Conservation (phyloP, 2,113 vertebrate genomes). For the Pseudorhombus dupliciocellatus region DNA sequence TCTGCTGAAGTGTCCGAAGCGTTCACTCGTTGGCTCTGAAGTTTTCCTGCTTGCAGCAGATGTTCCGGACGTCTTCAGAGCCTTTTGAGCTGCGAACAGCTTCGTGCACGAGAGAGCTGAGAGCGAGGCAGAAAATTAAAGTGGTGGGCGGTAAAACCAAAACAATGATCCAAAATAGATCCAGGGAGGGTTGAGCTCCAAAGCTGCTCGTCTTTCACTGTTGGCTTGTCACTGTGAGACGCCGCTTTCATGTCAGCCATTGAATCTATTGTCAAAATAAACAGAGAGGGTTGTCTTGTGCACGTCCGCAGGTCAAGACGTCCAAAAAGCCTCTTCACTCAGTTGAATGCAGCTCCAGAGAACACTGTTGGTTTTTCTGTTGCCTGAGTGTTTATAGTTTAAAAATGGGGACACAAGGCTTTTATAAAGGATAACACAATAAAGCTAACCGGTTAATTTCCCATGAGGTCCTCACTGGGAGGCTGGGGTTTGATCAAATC, state of each 20-base stretch:
- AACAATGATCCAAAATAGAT: not conserved
- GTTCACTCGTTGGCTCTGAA: not conserved
- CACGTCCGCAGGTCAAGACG: not conserved
- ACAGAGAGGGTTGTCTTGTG: not conserved
- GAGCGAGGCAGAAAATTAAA: not conserved
- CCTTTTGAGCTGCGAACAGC: too few relatives aligned
- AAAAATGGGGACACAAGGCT: conserved; percentile 20
- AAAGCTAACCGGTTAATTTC: conserved; percentile 20
- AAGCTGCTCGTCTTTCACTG: not conserved
- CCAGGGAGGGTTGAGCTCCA: not conserved
- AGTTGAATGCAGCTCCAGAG: not conserved
- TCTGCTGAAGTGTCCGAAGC: not conserved
- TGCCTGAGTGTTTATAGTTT: not conserved
- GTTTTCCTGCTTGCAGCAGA: not conserved
- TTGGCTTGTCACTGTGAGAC: not conserved
- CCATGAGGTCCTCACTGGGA: conserved; percentile 23
- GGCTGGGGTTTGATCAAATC: conserved; percentile 35
- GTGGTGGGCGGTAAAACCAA: not conserved
- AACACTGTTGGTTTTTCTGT: conserved; percentile 4
- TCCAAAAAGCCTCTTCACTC: not conserved
- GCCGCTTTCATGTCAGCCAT: not conserved
- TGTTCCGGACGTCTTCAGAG: too few relatives aligned
- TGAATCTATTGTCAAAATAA: not conserved
- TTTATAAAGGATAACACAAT: conserved; percentile 39
- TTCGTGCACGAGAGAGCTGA: too few relatives aligned